These are phyloP conservation scores for Entomobrya proxima DNA, from an alignment of 2,888 invertebrate genomes.

Conservation along the genomic window DNA sequence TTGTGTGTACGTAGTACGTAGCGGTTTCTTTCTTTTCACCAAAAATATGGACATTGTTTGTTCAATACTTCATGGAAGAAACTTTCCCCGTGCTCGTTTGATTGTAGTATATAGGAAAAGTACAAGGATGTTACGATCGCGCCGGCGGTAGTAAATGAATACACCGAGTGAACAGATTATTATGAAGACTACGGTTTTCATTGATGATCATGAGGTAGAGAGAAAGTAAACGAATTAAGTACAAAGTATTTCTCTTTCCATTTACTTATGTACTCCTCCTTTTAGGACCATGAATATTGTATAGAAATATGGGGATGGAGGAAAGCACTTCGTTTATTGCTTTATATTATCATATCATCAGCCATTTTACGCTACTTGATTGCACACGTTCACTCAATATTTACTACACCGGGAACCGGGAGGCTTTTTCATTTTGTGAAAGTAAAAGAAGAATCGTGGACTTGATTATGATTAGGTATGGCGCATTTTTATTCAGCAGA, in stretches of 20 bases:
- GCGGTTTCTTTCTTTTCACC: not conserved
- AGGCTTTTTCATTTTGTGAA: conserved; percentile 25
- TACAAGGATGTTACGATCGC: too few relatives aligned
- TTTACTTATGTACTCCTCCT: not conserved
- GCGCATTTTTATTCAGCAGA: not conserved
- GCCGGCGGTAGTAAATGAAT: not conserved
- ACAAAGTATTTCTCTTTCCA: not conserved
- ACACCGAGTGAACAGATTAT: not conserved
- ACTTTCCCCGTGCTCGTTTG: not conserved
- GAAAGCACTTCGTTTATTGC: not conserved
- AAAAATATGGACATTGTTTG: not conserved
- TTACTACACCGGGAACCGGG: not conserved
- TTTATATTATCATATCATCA: not conserved
- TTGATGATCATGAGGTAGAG: conserved; percentile 5
- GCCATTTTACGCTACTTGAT: not conserved
- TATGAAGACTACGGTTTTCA: not conserved
- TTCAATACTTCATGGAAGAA: conserved; percentile 8
- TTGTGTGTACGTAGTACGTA: too few relatives aligned
- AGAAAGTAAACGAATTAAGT: conserved; percentile 4
- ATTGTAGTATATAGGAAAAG: too few relatives aligned
- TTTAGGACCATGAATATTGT: conserved; percentile 18
- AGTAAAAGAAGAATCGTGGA: not conserved
- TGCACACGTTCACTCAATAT: conserved; percentile 29
- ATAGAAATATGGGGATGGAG: not conserved
- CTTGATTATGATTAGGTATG: conserved; percentile 5